Percentiles rank a stretch among this genome's conserved stretches.
Conservation (phyloP, 2,888 invertebrate genomes). For the Aspidapion aeneum region DNA sequence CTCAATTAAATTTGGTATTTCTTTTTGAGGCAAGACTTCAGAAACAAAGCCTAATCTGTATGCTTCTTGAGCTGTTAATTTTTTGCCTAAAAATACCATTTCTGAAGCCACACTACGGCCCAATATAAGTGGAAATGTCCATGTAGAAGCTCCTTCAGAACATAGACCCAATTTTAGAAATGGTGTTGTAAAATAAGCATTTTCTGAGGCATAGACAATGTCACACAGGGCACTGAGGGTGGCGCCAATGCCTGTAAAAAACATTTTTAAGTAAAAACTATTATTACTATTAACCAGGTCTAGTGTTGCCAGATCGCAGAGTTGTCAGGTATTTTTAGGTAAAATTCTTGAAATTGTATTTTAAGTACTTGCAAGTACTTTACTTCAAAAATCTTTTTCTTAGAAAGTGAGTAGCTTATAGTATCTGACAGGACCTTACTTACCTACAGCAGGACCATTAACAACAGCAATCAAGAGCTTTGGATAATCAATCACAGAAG, state of each 20-base stretch:
- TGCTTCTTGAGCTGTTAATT: constrained; percentile 78
- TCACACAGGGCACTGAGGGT: constrained; percentile 86
- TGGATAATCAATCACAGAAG: constrained; percentile 78
- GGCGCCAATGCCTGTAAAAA: constrained; percentile 74
- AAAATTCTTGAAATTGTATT: no score
- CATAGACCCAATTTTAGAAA: constrained; percentile 81
- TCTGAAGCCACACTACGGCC: constrained; percentile 70
- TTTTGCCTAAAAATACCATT: constrained; percentile 60
- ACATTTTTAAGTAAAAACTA: no score
- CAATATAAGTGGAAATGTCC: constrained; percentile 79
- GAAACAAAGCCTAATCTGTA: constrained; percentile 73
- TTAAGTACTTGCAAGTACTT: no score
- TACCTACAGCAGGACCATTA: constrained; percentile 77
- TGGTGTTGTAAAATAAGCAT: constrained; percentile 83
- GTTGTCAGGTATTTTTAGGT: no score
- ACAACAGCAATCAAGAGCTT: constrained; percentile 85
- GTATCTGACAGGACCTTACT: not conserved
- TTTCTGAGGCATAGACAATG: constrained; percentile 82
- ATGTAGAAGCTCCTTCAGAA: constrained; percentile 88
- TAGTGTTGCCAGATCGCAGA: no score
- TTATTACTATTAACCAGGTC: no score
- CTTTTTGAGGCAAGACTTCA: constrained; percentile 64
- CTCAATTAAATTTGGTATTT: constrained; percentile 54
- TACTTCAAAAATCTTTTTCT: no score
- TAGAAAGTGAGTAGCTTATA: no score